Base-by-base conservation (phyloP, 2,797 vertebrate species). In the Pogoniulus pusillus region DNA sequence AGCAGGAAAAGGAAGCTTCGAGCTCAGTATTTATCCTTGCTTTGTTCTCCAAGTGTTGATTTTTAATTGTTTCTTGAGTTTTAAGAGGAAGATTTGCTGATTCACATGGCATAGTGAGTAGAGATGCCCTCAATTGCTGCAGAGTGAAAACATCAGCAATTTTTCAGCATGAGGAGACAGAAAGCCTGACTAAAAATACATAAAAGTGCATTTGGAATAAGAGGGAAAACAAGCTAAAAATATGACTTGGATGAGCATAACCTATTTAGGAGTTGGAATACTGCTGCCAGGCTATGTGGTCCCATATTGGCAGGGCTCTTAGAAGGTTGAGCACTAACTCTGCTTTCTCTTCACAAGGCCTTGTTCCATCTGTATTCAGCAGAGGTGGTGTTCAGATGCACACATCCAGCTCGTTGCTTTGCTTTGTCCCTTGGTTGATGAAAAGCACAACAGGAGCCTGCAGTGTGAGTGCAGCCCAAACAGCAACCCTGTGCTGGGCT, bases 241-340 rank as follows among this genome's bases (percentile, higher is more conserved):
- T 93, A 87, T 85, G 93, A 95, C 93, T 96, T 95, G 59, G 49
- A 88, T 88, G 43, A 95, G 39, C 91, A 68, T 94, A 96, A 78
- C 80, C 77, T 94, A 93, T 96, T 96, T 94, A 92, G 53, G 55
- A 94, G 68, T 78, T 90, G 82, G 74, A 96, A 96, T 95, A 72
- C 19, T 14, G 30, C 11, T 94, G 34, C 29, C 62, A 82, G 62
- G 66, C 93, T 82, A 78, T 86, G 37, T 60, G 68, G 39, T 91
- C 82, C 45, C 55, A 4, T 76, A 89, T 80, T 92, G 92, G 27
- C 49, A 85, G 65, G 45, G 30, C 41, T 80, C 64, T 93, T 82
- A 85, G 77, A 89, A 93, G 75, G 73, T 81, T 66, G 62, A 45
- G 59, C 43, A 72, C 77, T 85, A 83, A 85, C 16, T 10, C 37